Evolutionary conservation across 1,140 invertebrate species (phyloP).

Genomic region (Bombus fervidus): DNA sequence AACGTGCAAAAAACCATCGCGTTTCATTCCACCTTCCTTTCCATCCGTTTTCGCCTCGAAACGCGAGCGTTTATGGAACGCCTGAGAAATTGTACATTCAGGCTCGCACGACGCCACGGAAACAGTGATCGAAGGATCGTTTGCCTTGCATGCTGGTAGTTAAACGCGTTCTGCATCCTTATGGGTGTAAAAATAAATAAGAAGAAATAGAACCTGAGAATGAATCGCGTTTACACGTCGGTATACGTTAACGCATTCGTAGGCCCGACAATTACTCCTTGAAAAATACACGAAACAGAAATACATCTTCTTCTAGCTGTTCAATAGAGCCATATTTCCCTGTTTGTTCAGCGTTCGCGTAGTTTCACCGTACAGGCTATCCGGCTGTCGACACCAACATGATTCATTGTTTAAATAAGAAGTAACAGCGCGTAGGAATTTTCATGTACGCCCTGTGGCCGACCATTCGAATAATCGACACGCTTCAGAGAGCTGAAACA

Average conservation of each 20-base stretch:
- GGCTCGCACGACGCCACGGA: background rate
- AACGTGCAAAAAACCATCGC: slow-evolving; percentile 18
- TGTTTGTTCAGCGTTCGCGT: background rate
- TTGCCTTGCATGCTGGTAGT: background rate
- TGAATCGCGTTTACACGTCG: background rate
- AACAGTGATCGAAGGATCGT: background rate
- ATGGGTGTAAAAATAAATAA: background rate
- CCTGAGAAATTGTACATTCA: slow-evolving; percentile 26
- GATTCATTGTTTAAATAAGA: slow-evolving; percentile 44
- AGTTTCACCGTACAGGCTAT: background rate
- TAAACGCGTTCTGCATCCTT: background rate
- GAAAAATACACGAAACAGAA: slow-evolving; percentile 1
- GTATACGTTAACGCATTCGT: background rate
- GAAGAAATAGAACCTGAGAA: background rate
- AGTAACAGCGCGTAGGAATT: slow-evolving; percentile 19
- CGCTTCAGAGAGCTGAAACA: slow-evolving; percentile 27
- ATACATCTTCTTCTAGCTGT: background rate
- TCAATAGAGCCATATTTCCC: slow-evolving; percentile 6
- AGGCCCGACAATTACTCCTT: background rate
- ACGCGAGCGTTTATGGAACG: slow-evolving; percentile 5
- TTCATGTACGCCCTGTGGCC: slow-evolving; percentile 17
- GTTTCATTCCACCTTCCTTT: slow-evolving; percentile 12
- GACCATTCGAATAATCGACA: slow-evolving; percentile 36
- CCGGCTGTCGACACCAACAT: background rate
- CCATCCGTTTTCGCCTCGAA: slow-evolving; percentile 19